Evolutionary conservation across 2,797 vertebrate species (phyloP).

Genomic region (Lindbergichthys nudifrons): DNA sequence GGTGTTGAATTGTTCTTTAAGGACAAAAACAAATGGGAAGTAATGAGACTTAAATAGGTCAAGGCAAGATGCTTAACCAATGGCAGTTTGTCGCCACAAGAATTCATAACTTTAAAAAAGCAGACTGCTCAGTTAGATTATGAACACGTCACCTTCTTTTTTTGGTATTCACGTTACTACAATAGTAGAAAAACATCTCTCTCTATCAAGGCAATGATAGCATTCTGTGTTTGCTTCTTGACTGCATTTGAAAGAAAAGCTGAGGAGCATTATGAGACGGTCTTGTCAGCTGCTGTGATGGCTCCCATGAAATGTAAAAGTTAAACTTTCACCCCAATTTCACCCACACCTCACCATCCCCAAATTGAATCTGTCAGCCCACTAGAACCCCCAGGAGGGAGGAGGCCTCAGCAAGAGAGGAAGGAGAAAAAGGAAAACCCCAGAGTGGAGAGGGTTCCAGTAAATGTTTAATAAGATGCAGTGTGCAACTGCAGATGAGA

Average conservation of each 20-base stretch:
- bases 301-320: slow-evolving; percentile 75
- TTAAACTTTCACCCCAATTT: slow-evolving; percentile 58
- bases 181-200: neutral
- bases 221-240: slow-evolving; percentile 22
- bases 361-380: slow-evolving; percentile 55
- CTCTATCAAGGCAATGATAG: neutral
- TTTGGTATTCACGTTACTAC: neutral
- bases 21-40: neutral
- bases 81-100: neutral
- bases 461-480: slow-evolving; percentile 62
- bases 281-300: slow-evolving; percentile 45
- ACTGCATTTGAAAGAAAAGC: slow-evolving; percentile 35
- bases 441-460: slow-evolving; percentile 10
- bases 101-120: neutral
- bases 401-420: slow-evolving; percentile 6
- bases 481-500: slow-evolving; percentile 30
- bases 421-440: neutral
- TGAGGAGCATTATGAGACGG: slow-evolving; percentile 33
- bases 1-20: neutral
- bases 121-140: neutral
- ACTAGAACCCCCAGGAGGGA: slow-evolving; percentile 19
- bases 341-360: slow-evolving; percentile 45
- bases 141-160: neutral
- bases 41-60: neutral
- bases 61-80: neutral